Evolutionary conservation across 2,888 invertebrate genomes (phyloP), one percentile per base, ranked within the genome.

Genomic region (Cabera pusaria): DNA sequence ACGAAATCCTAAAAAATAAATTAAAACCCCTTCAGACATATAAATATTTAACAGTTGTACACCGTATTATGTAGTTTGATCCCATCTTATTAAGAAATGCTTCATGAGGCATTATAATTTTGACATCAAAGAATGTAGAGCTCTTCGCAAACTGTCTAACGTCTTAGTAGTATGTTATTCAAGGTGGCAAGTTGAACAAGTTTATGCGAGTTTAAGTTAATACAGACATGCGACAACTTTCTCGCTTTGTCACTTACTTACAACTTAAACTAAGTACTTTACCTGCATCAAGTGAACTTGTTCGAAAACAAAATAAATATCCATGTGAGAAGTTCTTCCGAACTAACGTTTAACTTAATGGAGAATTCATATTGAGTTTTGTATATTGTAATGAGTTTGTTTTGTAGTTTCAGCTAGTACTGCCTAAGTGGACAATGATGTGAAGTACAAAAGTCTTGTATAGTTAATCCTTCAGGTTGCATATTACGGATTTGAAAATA

Each of bases 131-230:
- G 18, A 9, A 4, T 1, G 7, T 4, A 12, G n/a, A n/a, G n/a
- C n/a, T n/a, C n/a, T 24, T 24, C 6, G 21, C 42, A 44, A 31
- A 41, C 34, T 40, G 35, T 42, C 44, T 33, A 38, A 34, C 17
- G 33, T 42, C 44, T 33, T 36, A 34, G 19, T 40, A 59, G 60
- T 63, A 57, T 61, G 59, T 61, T 61, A 58, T 59, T 60, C 65
- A 59, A 50, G 45, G 54, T 41, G 44, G 47, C 45, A 60, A 60
- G 56, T 69, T 61, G 56, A 65, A 64, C 61, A 58, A 64, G 59
- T 63, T 61, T 49, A 53, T 53, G 38, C 57, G 55, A 64, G 60
- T 64, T 69, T 52, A 63, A 68, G 59, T 69, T 59, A 60, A 63
- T 59, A 58, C 51, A 53, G 49, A 46, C 52, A 55, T 31, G 38